Percentiles rank a stretch among this genome's conserved stretches.
Conservation (phyloP, 1,140 invertebrate species). For the Oreohelix idahoensis region DNA sequence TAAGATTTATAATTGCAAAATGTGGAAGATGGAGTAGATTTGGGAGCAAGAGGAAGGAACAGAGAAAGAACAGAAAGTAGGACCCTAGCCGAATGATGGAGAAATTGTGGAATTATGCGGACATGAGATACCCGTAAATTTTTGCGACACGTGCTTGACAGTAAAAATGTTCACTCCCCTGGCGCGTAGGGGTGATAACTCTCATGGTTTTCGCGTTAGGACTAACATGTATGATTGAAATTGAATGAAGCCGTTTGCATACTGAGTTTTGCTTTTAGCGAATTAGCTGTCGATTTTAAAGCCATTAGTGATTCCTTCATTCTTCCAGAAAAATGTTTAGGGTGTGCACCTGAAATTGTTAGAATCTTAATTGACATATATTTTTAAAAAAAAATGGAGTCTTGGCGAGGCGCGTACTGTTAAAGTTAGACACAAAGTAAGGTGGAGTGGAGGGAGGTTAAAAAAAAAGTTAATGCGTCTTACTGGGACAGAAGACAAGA, state of each 20-base stretch:
- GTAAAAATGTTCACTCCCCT: background rate
- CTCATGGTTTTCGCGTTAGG: background rate
- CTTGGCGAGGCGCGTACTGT: too few species aligned
- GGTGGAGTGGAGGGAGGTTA: too few species aligned
- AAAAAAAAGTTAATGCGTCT: too few species aligned
- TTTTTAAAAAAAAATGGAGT: too few species aligned
- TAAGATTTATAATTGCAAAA: conserved; percentile 10
- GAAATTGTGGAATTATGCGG: background rate
- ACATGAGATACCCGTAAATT: background rate
- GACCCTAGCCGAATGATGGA: background rate
- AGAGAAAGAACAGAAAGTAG: background rate
- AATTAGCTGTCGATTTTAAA: background rate
- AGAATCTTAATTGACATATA: too few species aligned
- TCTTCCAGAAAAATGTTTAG: too few species aligned
- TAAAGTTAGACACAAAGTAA: too few species aligned
- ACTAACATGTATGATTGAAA: background rate
- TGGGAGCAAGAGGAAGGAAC: background rate
- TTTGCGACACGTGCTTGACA: background rate
- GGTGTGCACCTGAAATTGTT: too few species aligned
- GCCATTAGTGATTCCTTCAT: background rate
- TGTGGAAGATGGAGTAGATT: background rate
- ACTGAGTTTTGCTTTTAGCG: background rate
- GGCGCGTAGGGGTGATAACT: background rate
- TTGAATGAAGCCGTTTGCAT: background rate
- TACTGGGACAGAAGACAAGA: too few species aligned